phyloP scores from a whole-genome alignment of 53 echinoderm and acorn worm species.

The Echinarachnius parma region DNA sequence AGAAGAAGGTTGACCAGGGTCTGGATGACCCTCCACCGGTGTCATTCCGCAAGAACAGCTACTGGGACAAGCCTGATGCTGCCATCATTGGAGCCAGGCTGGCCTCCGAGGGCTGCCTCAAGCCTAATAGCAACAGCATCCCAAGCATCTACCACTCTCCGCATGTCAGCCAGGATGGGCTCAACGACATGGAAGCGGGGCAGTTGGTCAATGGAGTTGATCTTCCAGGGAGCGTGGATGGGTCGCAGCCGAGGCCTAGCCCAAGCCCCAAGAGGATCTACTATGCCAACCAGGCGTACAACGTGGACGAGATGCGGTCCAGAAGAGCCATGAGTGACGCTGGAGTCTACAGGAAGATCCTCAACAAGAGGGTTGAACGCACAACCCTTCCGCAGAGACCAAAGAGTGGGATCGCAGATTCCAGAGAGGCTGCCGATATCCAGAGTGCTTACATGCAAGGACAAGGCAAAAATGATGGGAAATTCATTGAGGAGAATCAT shows the following conservation, averaged over 20 bases:
- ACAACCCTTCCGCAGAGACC: conserved; percentile 26
- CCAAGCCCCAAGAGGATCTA: conserved; percentile 37
- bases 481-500: no score
- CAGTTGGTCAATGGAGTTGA: neutral
- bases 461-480: no score
- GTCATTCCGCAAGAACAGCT: conserved; percentile 11
- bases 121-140: neutral
- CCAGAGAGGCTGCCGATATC: neutral
- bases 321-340: conserved; percentile 43
- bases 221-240: neutral
- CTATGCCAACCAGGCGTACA: conserved; percentile 36
- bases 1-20: conserved; percentile 38
- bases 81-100: conserved; percentile 16
- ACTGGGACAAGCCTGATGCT: conserved; percentile 40
- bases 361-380: conserved; percentile 25
- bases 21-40: conserved; percentile 13
- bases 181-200: conserved; percentile 21
- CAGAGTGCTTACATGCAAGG: conserved; percentile 2
- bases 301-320: conserved; percentile 28
- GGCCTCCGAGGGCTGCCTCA: conserved; percentile 7
- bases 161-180: conserved; percentile 11
- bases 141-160: conserved; percentile 11
- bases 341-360: conserved; percentile 42
- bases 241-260: neutral
- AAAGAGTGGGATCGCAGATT: conserved; percentile 20